Evolutionary conservation across 2,113 vertebrate species (phyloP).

Genomic region (Balaeniceps rex): DNA sequence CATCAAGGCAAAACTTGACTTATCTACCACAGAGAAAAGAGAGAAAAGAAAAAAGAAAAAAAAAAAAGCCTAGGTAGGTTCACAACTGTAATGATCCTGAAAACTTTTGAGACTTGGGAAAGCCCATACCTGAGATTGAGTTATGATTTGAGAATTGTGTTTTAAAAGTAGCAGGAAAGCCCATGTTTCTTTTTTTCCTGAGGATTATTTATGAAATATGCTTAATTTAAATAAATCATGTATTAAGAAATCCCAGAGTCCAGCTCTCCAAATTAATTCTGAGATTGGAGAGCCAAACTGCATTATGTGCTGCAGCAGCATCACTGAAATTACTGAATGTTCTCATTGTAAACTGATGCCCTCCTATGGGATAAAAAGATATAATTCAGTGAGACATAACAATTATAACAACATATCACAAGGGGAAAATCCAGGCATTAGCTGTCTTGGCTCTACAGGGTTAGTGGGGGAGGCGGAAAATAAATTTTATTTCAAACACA

Average conservation of each 20-base stretch:
- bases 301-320: not conserved
- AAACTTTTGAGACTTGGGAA: not conserved
- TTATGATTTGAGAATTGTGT: not conserved
- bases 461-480: not conserved
- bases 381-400: not conserved
- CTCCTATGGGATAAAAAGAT: constrained; percentile 6
- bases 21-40: not conserved
- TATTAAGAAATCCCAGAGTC: not conserved
- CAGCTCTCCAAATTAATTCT: not conserved
- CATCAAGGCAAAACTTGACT: not conserved
- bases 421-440: not conserved
- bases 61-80: not conserved
- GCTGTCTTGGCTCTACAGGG: not conserved
- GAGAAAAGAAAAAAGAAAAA: too few relatives aligned
- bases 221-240: not conserved
- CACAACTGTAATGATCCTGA: not conserved
- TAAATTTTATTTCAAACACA: not conserved
- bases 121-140: not conserved
- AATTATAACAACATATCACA: not conserved
- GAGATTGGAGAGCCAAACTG: not conserved
- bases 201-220: not conserved
- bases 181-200: not conserved
- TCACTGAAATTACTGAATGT: not conserved
- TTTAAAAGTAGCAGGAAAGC: not conserved
- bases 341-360: not conserved